Conservation (phyloP, 2,888 invertebrate genomes). For the Parochlus steinenii region DNA sequence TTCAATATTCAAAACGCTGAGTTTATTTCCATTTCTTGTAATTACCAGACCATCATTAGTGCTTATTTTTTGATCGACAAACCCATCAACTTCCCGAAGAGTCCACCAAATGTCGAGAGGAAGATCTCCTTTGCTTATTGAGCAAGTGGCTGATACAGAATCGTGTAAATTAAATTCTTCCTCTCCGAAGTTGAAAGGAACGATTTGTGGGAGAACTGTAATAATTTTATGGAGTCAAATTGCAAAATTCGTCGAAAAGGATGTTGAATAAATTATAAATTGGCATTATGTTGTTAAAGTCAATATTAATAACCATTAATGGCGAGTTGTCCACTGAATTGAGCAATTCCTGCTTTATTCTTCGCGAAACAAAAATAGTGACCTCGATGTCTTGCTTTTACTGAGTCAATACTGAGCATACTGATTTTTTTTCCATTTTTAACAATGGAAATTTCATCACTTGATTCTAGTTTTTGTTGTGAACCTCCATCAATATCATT, state of each 20-base stretch:
- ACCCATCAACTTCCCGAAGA: constrained; percentile 9
- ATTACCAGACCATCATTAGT: constrained; percentile 38
- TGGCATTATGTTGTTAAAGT: too few relatives aligned
- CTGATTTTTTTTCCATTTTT: constrained; percentile 33
- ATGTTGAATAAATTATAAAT: not conserved
- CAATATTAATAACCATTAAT: constrained; percentile 33
- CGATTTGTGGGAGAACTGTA: constrained; percentile 36
- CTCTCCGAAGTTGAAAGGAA: constrained; percentile 38
- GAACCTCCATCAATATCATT: constrained; percentile 46
- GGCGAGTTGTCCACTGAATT: constrained; percentile 33
- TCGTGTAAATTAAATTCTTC: constrained; percentile 38
- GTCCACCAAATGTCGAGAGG: constrained; percentile 42
- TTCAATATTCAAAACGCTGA: constrained; percentile 52
- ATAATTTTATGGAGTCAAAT: constrained; percentile 15
- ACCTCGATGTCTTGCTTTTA: constrained; percentile 40
- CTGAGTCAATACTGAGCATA: constrained; percentile 43
- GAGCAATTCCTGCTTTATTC: constrained; percentile 37
- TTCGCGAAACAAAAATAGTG: constrained; percentile 41
- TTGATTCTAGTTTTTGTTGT: constrained; percentile 31
- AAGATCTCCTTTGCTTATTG: constrained; percentile 37
- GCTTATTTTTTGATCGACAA: too few relatives aligned
- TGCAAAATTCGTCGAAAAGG: constrained; percentile 12
- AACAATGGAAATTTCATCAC: constrained; percentile 34
- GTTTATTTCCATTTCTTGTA: constrained; percentile 40
- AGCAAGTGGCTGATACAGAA: constrained; percentile 36